Evolutionary conservation across 2,113 vertebrate genomes (phyloP).

Genomic region (Chaetodon trifascialis): DNA sequence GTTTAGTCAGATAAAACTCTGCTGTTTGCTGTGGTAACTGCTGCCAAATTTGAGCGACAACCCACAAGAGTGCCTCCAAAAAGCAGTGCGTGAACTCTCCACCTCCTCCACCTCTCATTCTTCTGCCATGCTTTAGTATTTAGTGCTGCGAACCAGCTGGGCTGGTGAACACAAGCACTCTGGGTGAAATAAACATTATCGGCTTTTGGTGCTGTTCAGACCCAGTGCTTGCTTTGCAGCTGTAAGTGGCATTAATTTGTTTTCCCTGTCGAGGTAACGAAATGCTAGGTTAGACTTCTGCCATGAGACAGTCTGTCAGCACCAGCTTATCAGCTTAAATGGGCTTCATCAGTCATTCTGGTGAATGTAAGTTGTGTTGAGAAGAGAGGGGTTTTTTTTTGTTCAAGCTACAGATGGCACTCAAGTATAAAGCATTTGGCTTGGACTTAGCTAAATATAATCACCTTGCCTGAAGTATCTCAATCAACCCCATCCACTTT

Average conservation of each 20-base stretch:
- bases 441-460: not conserved
- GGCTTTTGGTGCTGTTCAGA: not conserved
- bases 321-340: not conserved
- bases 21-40: not conserved
- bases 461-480: conserved; percentile 6
- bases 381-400: too few relatives aligned
- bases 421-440: not conserved
- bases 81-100: not conserved
- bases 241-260: not conserved
- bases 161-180: not conserved
- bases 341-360: not conserved
- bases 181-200: not conserved
- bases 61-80: not conserved
- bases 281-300: not conserved
- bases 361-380: too few relatives aligned
- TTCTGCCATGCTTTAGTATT: not conserved
- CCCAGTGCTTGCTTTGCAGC: too few relatives aligned
- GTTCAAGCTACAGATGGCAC: not conserved
- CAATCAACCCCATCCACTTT: not conserved
- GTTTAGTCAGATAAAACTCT: not conserved
- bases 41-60: not conserved
- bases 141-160: not conserved
- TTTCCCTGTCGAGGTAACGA: not conserved
- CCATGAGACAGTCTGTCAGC: not conserved
- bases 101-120: not conserved